A percentile compares a stretch with the other conserved stretches of the same genome.
Conservation (phyloP, 2,888 invertebrate species). For the Brachyptera putata region DNA sequence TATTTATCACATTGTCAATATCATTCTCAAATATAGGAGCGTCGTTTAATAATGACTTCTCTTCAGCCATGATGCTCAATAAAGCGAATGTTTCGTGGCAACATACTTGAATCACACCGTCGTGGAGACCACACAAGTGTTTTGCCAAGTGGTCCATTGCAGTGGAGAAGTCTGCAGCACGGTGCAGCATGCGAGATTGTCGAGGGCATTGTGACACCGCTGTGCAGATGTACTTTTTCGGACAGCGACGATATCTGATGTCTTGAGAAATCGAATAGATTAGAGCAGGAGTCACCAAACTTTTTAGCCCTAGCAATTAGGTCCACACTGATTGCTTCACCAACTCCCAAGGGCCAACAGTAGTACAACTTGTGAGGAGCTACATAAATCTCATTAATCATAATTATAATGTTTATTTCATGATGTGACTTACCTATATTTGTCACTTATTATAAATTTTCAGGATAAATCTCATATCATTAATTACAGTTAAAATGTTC, state of each 20-base stretch:
- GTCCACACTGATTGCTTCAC: too few species aligned
- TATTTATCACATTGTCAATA: neutral
- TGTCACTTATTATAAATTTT: too few species aligned
- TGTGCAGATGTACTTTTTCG: neutral
- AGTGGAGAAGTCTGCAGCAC: neutral
- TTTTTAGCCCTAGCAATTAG: too few species aligned
- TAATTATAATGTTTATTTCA: too few species aligned
- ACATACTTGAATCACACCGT: neutral
- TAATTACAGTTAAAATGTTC: too few species aligned
- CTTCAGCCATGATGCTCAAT: neutral
- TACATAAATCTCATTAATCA: too few species aligned
- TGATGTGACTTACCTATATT: too few species aligned
- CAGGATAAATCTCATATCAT: too few species aligned
- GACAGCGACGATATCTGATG: neutral
- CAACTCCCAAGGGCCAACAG: too few species aligned
- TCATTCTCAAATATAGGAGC: neutral
- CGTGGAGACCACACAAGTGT: neutral
- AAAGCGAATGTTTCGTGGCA: neutral
- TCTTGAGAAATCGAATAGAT: too few species aligned
- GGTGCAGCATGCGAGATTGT: neutral
- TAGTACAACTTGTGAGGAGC: too few species aligned
- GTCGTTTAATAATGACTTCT: neutral
- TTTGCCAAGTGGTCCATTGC: neutral
- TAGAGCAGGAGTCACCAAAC: too few species aligned
- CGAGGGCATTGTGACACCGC: neutral